Evolutionary conservation across 2,113 vertebrate genomes (phyloP).

Genomic region (Tamias sibiricus): DNA sequence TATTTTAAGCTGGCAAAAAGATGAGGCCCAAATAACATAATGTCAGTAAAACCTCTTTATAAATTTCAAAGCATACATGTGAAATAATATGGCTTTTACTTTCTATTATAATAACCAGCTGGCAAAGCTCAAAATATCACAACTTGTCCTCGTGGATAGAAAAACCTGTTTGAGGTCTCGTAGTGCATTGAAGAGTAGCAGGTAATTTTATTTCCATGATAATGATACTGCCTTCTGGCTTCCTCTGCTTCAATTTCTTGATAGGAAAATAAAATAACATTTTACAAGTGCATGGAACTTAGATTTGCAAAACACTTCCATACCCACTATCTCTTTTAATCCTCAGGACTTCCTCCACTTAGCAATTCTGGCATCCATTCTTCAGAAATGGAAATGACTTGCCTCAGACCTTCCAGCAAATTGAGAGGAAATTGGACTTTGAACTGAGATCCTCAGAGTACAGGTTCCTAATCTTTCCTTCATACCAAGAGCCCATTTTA

Average conservation of each 20-base stretch:
- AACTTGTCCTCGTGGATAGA: not conserved
- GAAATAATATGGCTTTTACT: slow-evolving; percentile 41
- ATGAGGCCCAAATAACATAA: not conserved
- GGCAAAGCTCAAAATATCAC: slow-evolving; percentile 5
- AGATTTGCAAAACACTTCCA: not conserved
- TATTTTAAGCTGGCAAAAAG: not conserved
- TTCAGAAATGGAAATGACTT: not conserved
- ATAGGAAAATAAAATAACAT: not conserved
- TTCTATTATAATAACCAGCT: slow-evolving; percentile 48
- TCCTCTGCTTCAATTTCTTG: not conserved
- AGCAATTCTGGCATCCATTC: not conserved
- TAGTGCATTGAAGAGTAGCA: not conserved
- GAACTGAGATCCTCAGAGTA: not conserved
- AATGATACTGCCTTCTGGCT: slow-evolving; percentile 9
- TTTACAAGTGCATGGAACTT: not conserved
- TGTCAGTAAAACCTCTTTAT: slow-evolving; percentile 33
- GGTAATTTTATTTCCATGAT: slow-evolving; percentile 36
- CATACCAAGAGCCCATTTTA: too few species aligned
- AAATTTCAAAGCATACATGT: slow-evolving; percentile 11
- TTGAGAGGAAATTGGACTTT: not conserved
- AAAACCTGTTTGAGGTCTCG: not conserved
- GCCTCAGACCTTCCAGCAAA: not conserved
- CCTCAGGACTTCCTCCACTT: not conserved
- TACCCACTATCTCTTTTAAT: not conserved
- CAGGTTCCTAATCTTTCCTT: not conserved